Evolutionary conservation across 2,888 invertebrate genomes (phyloP), one percentile per base, ranked within the genome.

Genomic region (Apamea monoglypha): DNA sequence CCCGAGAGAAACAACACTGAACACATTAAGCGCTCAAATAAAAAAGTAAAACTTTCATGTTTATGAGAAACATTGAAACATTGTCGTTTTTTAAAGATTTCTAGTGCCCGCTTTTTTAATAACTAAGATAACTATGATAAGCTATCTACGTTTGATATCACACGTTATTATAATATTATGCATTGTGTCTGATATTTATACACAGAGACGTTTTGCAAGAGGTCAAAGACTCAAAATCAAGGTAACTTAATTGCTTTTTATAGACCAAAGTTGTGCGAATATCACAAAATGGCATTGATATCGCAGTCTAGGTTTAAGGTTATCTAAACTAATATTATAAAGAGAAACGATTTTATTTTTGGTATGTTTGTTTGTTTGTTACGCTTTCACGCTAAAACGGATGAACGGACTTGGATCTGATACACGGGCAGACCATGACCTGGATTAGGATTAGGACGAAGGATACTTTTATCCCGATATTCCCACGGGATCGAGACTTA

Each of bases 41-140:
- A 78, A 75, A 71, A 83, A 50, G 50, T 14, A 16, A 70, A 29
- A 68, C 83, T 70, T 70, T 70, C 40, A 73, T 32, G 56, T 69
- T 50, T 36, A 72, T 67, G 32, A 47, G 40, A 81, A 10, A 36
- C 0, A 71, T 18, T 14, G n/a, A 32, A 67, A 32, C 21, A 16
- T 56, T 36, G 44, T 29, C 32, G 14, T 59, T 50, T 66, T 66
- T 44, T 50, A 14, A 16, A 21, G n/a, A 72, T 74, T 82, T 82
- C 21, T 68, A 40, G 47, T 61, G 29, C 6, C 16, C 32, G 0
- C 8, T 12, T 68, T 21, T 69, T 47, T 50, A 14, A 44, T 64
- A 44, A 67, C 21, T 36, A 8, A 12, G 16, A 32, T 66, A 44
- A 50, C 7, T 25, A 16, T 16, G 3, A 5, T 40, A 40, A 44